Evolutionary conservation across 2,888 invertebrate genomes (phyloP), one percentile per base, ranked within the genome.

Genomic region (Rosalia funebris): DNA sequence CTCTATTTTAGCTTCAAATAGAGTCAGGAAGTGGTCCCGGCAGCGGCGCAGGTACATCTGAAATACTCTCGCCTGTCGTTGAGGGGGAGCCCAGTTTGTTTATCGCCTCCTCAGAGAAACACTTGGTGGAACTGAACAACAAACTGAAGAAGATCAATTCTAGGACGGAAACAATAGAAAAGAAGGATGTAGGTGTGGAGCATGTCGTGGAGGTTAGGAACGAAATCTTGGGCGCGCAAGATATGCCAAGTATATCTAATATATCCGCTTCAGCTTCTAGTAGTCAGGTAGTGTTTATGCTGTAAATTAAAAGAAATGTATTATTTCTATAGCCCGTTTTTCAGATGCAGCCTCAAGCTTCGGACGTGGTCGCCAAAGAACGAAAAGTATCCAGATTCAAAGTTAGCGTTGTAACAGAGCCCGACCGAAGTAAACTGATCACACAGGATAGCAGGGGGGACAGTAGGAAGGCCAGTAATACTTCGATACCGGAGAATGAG

Each of bases 81-180:
- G 78, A 76, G 60, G 47, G 66, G n/a, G 77, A 75, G 32, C 63
- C 45, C 4, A 10, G 44, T 14, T 19, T 57, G 10, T 60, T 50
- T 16, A 15, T 42, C 16, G 45, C 56, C 1, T 31, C 37, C 2
- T 57, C 62, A 5, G 63, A 60, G 57, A 83, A 83, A 25, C 83
- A 84, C 63, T 76, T 88, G 12, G 82, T 84, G 1, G 86, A 86
- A 68, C 81, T 88, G 20, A 87, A 87, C 78, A 85, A 84, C 76
- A 86, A 87, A 79, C 83, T 88, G 71, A 85, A 85, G 76, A 85
- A 85, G 82, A 87, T 87, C 77, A 84, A 85, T 58, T 81, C 84
- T 73, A 84, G 85, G 73, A 62, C 71, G 19, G 77, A 78, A 19
- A 69, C 71, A 44, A 62, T 66, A 3, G 66, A 64, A 50, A 62